Base-by-base conservation (phyloP, 1,140 invertebrate genomes). In the Megalonaias nervosa region DNA sequence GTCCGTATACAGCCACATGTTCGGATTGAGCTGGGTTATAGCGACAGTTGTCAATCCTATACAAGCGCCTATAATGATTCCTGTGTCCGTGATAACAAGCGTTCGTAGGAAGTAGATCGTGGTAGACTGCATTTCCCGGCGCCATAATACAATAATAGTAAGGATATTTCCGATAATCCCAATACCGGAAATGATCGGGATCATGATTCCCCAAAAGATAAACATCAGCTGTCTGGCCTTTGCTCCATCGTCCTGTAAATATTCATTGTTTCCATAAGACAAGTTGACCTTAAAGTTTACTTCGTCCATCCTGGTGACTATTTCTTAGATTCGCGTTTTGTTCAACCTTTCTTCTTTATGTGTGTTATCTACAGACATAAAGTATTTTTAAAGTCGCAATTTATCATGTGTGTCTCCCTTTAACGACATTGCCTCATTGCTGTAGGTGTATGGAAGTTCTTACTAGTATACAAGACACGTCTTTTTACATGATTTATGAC, bases 1-100 rank as follows among this genome's bases (percentile, higher is more conserved):
- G 48, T 89, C 82, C 38, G 75, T 83, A 68, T 85, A 89, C 67
- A 81, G 81, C 56, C 31, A 73, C 88, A 95, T 95, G 57, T 97
- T 93, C 11, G 95, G 94, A 65, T 83, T 75, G 17, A 81, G 76
- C 55, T 81, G 73, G 14, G 83, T 75, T 16, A 84, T 75, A 23
- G 81, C 76, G 60, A 80, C 82, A 14, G 81, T 77, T 1, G 78
- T 78, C 11, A 86, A 68, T 15, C 79, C 83, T 5, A 82, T 59
- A 59, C 96, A 95, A 23, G 95, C 96, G 69, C 97, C 92, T 71
- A 98, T 95, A 74, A 98, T 93, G 64, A 81, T 87, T 48, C 84
- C 84, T 0, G 85, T 85, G 74, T 90, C 89, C 1, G 87, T 87
- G 56, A 90, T 77, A 21, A 89, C 86, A 14, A 90, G 79, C 12